Conservation (phyloP, 2,113 vertebrate genomes). For the Thamnaconus septentrionalis region DNA sequence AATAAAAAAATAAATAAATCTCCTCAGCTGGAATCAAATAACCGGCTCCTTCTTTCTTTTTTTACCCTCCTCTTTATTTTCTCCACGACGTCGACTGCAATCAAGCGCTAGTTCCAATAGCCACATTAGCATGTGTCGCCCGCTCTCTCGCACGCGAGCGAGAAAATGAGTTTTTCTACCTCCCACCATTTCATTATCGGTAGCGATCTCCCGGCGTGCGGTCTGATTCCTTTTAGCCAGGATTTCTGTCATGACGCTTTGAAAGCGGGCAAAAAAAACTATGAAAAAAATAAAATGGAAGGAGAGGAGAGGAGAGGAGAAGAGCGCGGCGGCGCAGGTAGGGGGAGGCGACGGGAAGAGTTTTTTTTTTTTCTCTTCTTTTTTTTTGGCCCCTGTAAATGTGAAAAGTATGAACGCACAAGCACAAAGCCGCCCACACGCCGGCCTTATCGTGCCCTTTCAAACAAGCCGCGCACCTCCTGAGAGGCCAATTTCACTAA, state of each 20-base stretch:
- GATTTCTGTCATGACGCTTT: slow-evolving; percentile 41
- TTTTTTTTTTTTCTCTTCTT: too few species aligned
- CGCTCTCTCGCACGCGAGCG: slow-evolving; percentile 39
- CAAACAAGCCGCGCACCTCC: slow-evolving; percentile 20
- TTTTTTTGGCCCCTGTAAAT: too few species aligned
- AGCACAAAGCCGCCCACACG: slow-evolving; percentile 23
- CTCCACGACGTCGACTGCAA: slow-evolving; percentile 16
- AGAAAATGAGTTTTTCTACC: slow-evolving; percentile 73
- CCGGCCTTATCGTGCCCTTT: slow-evolving; percentile 25
- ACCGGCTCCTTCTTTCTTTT: not conserved
- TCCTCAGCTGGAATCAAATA: slow-evolving; percentile 47
- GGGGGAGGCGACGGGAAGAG: too few species aligned
- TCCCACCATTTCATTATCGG: slow-evolving; percentile 74
- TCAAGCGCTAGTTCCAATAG: slow-evolving; percentile 54
- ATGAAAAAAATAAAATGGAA: slow-evolving; percentile 42
- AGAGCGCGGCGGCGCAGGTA: slow-evolving; percentile 2
- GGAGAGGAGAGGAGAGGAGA: slow-evolving; percentile 41
- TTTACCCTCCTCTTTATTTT: slow-evolving; percentile 4
- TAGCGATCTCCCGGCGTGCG: slow-evolving; percentile 64
- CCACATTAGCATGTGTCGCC: slow-evolving; percentile 59
- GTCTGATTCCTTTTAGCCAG: slow-evolving; percentile 68
- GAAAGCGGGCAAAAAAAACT: slow-evolving; percentile 46
- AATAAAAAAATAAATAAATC: too few species aligned
- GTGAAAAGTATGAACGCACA: not conserved
- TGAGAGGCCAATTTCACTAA: slow-evolving; percentile 28